Evolutionary conservation across 2,113 vertebrate genomes (phyloP).

Genomic region (Labeo rohita): DNA sequence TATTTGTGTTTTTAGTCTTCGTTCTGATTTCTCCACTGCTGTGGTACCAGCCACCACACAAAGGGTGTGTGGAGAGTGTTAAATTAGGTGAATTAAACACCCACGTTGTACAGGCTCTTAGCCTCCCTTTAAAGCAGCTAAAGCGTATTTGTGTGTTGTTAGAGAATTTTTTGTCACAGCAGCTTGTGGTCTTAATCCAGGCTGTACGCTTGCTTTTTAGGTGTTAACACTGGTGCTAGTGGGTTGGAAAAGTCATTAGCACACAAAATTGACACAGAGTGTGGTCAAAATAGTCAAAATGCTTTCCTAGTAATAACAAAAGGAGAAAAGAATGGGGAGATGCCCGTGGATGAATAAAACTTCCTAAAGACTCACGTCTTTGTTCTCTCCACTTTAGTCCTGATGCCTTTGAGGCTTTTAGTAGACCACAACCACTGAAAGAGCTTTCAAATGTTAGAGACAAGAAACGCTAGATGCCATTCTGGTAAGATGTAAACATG

Average conservation of each 20-base stretch:
- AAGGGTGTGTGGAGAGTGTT: slow-evolving; percentile 11
- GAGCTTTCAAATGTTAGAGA: no score
- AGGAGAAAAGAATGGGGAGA: no score
- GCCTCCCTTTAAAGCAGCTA: slow-evolving; percentile 2
- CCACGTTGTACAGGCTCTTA: slow-evolving; percentile 30
- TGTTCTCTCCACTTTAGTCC: no score
- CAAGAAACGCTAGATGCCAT: no score
- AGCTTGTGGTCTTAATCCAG: slow-evolving; percentile 33
- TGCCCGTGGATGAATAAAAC: no score
- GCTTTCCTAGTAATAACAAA: no score
- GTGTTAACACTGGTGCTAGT: not conserved
- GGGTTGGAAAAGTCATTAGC: not conserved
- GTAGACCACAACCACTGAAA: no score
- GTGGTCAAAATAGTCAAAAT: not conserved
- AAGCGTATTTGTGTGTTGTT: slow-evolving; percentile 20
- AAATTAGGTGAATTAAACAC: slow-evolving; percentile 51
- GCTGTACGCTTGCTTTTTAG: not conserved
- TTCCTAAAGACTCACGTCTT: no score
- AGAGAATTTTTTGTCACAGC: slow-evolving; percentile 3
- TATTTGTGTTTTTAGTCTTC: slow-evolving; percentile 1
- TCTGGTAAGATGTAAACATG: no score
- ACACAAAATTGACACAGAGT: not conserved
- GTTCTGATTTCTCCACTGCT: slow-evolving; percentile 10
- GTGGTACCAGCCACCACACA: not conserved
- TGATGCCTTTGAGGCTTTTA: no score